Evolutionary conservation across 1,140 invertebrate species (phyloP), one percentile per base, ranked within the genome.

Genomic region (Trichogramma pretiosum): DNA sequence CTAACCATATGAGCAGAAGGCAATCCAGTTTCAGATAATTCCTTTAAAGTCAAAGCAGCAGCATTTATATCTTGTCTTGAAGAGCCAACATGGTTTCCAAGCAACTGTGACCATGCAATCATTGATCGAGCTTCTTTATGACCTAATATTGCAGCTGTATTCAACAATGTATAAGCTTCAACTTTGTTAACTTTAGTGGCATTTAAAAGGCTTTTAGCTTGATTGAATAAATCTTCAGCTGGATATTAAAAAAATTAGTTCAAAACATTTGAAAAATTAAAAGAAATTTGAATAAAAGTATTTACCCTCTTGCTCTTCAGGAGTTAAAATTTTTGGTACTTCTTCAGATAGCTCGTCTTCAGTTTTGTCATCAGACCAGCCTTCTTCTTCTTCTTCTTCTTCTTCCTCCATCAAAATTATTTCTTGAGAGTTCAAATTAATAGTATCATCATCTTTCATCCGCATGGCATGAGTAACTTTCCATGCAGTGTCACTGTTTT

Each of bases 1-100:
- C 57, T 57, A 72, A 90, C 90, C 77, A 91, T 84, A 70, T 97
- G 91, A 43, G 88, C 92, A 63, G 89, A 88, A 10, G 89, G 80
- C 54, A 87, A 76, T 1, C 93, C 94, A 50, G 78, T 73, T 5
- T 80, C 75, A 19, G 81, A 80, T 14, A 98, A 70, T 54, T 81
- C 79, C 52, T 85, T 74, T 64, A 98, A 95, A 46, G 85, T 84
- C 39, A 79, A 67, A 52, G 77, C 79, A 2, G 93, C 89, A 54
- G 77, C 77, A 21, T 77, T 69, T 46, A 95, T 77, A 69, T 96
- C 81, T 52, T 90, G 82, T 39, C 77, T 76, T 39, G 60, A 62
- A 13, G 79, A 60, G 21, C 52, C 60, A 2, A 81, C 72, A 21
- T 78, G 78, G 46, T 79, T 80, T 2, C 93, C 94, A 55, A 96